Evolutionary conservation across 2,113 vertebrate genomes (phyloP).

Genomic region (Opisthocomus hoazin): DNA sequence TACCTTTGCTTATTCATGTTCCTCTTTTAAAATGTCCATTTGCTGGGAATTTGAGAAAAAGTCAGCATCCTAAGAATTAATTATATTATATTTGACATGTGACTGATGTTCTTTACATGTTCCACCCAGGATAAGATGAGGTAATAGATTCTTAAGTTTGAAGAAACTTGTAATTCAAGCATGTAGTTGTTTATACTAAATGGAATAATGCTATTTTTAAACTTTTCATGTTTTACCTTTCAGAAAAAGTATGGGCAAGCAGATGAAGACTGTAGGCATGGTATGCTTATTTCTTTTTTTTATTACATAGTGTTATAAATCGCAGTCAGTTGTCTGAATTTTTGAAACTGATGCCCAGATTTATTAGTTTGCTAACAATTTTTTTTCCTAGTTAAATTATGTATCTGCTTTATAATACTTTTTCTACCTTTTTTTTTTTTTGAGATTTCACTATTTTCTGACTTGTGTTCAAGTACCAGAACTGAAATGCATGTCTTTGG

Average conservation of each 20-base stretch:
- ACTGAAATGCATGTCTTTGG: not conserved
- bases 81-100: not conserved
- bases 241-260: conserved; percentile 99
- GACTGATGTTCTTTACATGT: not conserved
- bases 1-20: not conserved
- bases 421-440: not conserved
- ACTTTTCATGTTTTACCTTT: conserved; percentile 62
- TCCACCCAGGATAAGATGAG: not conserved
- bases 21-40: not conserved
- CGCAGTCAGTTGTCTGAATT: conserved; percentile 24
- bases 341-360: conserved; percentile 2
- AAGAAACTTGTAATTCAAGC: not conserved
- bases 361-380: not conserved
- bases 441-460: not conserved
- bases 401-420: not conserved
- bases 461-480: not conserved
- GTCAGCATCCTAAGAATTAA: not conserved
- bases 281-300: conserved; percentile 77
- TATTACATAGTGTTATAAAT: conserved; percentile 25
- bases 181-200: conserved; percentile 29
- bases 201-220: conserved; percentile 56
- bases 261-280: conserved; percentile 97
- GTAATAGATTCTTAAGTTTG: not conserved
- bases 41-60: not conserved
- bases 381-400: not conserved